Percentiles rank a stretch among this genome's conserved stretches.
Conservation (phyloP, 2,797 vertebrate genomes). For the Gila robusta region DNA sequence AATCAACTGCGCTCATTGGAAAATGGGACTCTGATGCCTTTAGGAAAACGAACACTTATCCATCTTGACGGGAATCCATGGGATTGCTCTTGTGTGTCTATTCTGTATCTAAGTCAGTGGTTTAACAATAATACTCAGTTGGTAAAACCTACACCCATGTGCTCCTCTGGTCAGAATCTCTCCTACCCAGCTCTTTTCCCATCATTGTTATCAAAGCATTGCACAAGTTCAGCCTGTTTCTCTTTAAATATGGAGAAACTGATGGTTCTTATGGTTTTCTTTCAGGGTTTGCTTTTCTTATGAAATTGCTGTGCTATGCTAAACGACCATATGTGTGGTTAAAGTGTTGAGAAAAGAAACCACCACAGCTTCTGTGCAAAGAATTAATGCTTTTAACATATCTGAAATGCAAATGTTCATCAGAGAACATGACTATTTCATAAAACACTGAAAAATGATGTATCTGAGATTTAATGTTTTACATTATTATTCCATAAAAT, state of each 20-base stretch:
- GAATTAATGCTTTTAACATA: background rate
- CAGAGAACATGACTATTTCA: background rate
- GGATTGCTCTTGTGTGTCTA: constrained; percentile 65
- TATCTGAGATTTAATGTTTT: background rate
- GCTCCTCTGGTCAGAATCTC: constrained; percentile 35
- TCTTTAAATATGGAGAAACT: constrained; percentile 5
- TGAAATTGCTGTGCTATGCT: background rate
- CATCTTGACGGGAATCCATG: constrained; percentile 71
- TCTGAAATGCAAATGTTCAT: background rate
- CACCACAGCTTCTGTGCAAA: background rate
- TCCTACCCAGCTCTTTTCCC: constrained; percentile 25
- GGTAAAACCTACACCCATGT: constrained; percentile 58
- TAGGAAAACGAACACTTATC: constrained; percentile 55
- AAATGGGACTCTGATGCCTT: constrained; percentile 59
- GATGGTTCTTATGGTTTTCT: background rate
- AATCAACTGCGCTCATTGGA: constrained; percentile 67
- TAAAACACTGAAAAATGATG: background rate
- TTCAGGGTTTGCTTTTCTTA: background rate
- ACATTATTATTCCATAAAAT: background rate
- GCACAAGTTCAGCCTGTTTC: constrained; percentile 28
- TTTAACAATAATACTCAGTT: constrained; percentile 51
- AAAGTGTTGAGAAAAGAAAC: background rate
- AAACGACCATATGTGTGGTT: background rate
- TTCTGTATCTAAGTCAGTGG: constrained; percentile 71
- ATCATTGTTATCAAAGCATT: constrained; percentile 41